Percentiles rank a stretch among this genome's conserved stretches.
Conservation (phyloP, 2,113 vertebrate genomes). For the Hippocampus guttulatus region DNA sequence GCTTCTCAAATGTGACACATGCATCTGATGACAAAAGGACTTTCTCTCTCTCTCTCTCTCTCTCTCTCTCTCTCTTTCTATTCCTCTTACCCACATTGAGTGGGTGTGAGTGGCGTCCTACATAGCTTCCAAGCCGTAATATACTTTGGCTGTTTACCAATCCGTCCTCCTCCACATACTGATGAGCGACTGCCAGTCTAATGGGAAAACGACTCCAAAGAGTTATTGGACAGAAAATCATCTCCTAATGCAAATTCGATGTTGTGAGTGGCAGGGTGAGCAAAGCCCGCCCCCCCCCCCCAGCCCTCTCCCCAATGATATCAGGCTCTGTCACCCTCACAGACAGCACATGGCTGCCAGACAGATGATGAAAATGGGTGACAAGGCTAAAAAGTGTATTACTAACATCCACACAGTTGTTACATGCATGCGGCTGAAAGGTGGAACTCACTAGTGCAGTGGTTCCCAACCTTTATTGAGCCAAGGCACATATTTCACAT, state of each 20-base stretch:
- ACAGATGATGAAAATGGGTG: slow-evolving; percentile 1
- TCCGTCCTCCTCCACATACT: slow-evolving; percentile 17
- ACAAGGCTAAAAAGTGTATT: slow-evolving; percentile 1
- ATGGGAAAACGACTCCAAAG: slow-evolving; percentile 28
- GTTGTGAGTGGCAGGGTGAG: slow-evolving; percentile 34
- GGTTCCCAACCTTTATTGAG: too few species aligned
- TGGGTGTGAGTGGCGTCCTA: slow-evolving; percentile 1
- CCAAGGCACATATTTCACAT: too few species aligned
- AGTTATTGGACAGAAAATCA: slow-evolving; percentile 48
- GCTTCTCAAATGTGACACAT: slow-evolving; percentile 20
- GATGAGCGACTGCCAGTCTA: slow-evolving; percentile 38
- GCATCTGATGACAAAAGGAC: slow-evolving; percentile 21
- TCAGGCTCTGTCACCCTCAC: slow-evolving; percentile 16
- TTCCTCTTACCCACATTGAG: slow-evolving; percentile 5
- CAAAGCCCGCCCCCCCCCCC: background rate
- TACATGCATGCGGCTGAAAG: background rate
- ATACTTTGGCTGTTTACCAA: slow-evolving; percentile 19
- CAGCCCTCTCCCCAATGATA: slow-evolving; percentile 9
- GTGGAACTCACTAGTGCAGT: background rate
- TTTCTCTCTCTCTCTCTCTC: background rate
- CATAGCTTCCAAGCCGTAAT: slow-evolving; percentile 1
- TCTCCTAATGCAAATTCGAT: slow-evolving; percentile 50
- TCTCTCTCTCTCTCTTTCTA: slow-evolving; percentile 1
- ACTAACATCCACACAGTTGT: background rate
- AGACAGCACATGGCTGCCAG: slow-evolving; percentile 37